Evolutionary conservation across 2,888 invertebrate genomes (phyloP).

Genomic region (Drosophila parthenogenetica): DNA sequence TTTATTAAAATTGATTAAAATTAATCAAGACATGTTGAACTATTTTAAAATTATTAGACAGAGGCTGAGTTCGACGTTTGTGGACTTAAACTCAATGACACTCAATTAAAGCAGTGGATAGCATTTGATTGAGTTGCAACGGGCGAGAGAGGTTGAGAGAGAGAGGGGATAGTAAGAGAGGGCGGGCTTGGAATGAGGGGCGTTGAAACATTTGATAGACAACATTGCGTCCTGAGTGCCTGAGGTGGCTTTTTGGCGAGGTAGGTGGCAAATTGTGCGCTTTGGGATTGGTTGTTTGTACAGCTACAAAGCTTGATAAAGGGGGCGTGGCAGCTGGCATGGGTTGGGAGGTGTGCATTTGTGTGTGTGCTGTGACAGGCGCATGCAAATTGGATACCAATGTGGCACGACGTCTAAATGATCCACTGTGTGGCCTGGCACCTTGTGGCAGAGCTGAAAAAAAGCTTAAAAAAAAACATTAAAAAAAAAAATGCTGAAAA

Average conservation of each 20-base stretch:
- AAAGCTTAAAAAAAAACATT: not conserved
- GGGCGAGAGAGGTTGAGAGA: not conserved
- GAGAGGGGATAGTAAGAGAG: too few species aligned
- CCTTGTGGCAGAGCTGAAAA: conserved; percentile 25
- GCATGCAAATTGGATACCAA: conserved; percentile 50
- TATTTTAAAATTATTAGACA: conserved; percentile 6
- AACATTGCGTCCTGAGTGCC: conserved; percentile 10
- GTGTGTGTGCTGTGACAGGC: conserved; percentile 24
- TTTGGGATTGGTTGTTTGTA: conserved; percentile 22
- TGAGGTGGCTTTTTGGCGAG: conserved; percentile 6
- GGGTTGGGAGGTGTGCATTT: not conserved
- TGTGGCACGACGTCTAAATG: conserved; percentile 51
- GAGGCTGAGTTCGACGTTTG: too few species aligned
- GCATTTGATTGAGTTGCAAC: conserved; percentile 29
- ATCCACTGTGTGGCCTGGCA: conserved; percentile 46
- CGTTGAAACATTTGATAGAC: conserved; percentile 5
- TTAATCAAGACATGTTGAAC: conserved; percentile 15
- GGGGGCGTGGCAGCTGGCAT: not conserved
- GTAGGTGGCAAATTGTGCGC: conserved; percentile 11
- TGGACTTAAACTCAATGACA: conserved; percentile 9
- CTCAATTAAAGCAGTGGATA: conserved; percentile 30
- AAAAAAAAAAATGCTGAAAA: conserved; percentile 2
- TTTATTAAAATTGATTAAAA: conserved; percentile 13
- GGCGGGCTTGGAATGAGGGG: not conserved
- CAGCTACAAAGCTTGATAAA: not conserved